Base-by-base conservation (phyloP, 2,888 invertebrate genomes). In the Phasia obesa region DNA sequence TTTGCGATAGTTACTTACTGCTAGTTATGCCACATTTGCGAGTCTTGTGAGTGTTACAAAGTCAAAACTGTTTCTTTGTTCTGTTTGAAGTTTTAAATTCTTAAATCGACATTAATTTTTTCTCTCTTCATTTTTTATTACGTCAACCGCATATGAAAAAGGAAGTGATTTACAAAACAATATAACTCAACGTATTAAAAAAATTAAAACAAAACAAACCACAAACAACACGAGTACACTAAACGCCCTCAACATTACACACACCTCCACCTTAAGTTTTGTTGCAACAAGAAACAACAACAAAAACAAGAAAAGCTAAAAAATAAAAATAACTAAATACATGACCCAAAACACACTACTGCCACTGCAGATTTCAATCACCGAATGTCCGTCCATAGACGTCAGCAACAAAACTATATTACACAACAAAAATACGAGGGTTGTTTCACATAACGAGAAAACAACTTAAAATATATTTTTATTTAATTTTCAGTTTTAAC, bases 101-200 rank as follows among this genome's bases (percentile, higher is more conserved):
- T 51, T 67, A 74, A 80, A 60, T 74, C 67, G 38, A 74, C 67
- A 47, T 49, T 27, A 67, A 9, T 49, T 70, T 35, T 23, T 47
- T 51, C 15, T 55, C 31, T 57, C 31, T 77, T 35, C 3, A 21
- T 27, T 44, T 17, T 67, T 51, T 47, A 11, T 35, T 59, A 23
- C 11, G 59, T 53, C 67, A 53, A 67, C 53, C 53, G n/a, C 64
- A 21, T 31, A 53, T 65, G 51, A 27, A 60, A 38, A 62, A 80
- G 79, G 79, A 74, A 80, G 60, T 74, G 79, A 74, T 80, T 80
- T 80, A 74, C 67, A 80, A 74, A 80, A 74, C 53, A 73, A 47
- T 23, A 73, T 51, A 77, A 62, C 25, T 69, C 15, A 47, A 51
- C 9, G 53, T 38, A 17, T 3, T 4, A 53, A 53, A 53, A 60